Evolutionary conservation across 35 echinoderm and acorn worm species (phyloP).

Genomic region (Strongylocentrotus purpuratus): DNA sequence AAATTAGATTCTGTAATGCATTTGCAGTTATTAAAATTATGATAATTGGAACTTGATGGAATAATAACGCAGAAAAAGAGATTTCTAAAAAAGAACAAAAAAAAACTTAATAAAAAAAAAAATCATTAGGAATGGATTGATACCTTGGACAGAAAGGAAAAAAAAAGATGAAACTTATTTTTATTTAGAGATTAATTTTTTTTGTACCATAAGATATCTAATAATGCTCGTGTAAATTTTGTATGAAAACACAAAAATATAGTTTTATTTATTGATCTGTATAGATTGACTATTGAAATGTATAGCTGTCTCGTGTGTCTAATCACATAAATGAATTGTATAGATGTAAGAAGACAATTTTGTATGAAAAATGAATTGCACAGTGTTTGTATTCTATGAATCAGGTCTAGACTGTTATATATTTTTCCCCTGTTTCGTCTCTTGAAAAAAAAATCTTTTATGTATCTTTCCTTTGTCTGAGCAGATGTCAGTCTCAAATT

Average conservation of each 20-base stretch:
- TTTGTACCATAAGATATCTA: not conserved
- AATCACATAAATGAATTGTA: not conserved
- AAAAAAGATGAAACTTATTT: not conserved
- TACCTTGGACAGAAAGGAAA: not conserved
- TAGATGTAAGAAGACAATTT: not conserved
- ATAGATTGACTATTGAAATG: slow-evolving; percentile 22
- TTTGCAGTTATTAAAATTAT: not conserved
- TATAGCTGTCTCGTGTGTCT: not conserved
- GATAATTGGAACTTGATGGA: not conserved
- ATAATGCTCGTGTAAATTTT: slow-evolving; percentile 42
- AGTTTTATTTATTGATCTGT: slow-evolving; percentile 47
- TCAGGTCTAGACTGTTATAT: not conserved
- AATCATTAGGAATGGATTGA: not conserved
- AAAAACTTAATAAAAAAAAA: not conserved
- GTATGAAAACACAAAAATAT: slow-evolving; percentile 31
- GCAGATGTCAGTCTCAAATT: not conserved
- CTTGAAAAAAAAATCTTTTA: not conserved
- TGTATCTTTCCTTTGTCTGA: not conserved
- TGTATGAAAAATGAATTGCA: not conserved
- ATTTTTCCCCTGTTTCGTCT: not conserved
- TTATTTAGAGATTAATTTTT: not conserved
- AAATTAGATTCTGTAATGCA: not conserved
- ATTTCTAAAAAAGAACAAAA: not conserved
- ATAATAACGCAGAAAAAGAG: not conserved
- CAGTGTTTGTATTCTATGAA: not conserved